Evolutionary conservation across 2,113 vertebrate genomes (phyloP), one percentile per base, ranked within the genome.

Genomic region (Podarcis raffonei): DNA sequence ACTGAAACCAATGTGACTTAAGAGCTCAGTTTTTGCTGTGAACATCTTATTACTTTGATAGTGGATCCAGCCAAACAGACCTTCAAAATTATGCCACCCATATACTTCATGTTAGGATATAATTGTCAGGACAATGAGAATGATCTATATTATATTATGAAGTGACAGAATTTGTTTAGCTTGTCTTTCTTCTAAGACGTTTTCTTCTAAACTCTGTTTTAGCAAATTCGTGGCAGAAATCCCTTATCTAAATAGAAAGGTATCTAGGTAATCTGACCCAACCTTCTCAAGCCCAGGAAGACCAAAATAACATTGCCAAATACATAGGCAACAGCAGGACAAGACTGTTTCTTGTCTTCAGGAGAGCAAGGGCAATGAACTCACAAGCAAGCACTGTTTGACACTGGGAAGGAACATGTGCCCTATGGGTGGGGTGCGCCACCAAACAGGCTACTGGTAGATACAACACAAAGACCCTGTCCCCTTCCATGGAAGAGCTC

Each of bases 191-290:
- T 25, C 30, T 83, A 48, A 84, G n/a, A 20, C 6, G 6, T 8
- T 9, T 42, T 23, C 32, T 66, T 87, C 89, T 90, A 91, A 81
- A 90, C 65, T 30, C 37, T 91, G 91, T 93, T 95, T 86, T 92
- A 93, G 92, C 91, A 93, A 83, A 71, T 83, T 89, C 90, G 81
- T 93, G 92, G 94, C 69, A 84, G 75, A 86, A 87, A 81, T 92
- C 83, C 32, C 30, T 48, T 80, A 27, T 18, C 42, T 6, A 37
- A 22, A 59, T 27, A 75, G 23, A 35, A 48, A 69, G 13, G 7
- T 42, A 48, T 9, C 7, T 48, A 48, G 30, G 7, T 62, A 22
- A 35, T 81, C n/a, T 23, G 18, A 59, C 53, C 4, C 78, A 48
- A 59, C 30, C 16, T 13, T 27, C 48, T 80, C 53, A 59, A 18